A percentile compares a stretch with the other conserved stretches of the same genome.
Evolutionary conservation across 2,888 invertebrate species (phyloP).

Genomic region (Coecobrya sp.): DNA sequence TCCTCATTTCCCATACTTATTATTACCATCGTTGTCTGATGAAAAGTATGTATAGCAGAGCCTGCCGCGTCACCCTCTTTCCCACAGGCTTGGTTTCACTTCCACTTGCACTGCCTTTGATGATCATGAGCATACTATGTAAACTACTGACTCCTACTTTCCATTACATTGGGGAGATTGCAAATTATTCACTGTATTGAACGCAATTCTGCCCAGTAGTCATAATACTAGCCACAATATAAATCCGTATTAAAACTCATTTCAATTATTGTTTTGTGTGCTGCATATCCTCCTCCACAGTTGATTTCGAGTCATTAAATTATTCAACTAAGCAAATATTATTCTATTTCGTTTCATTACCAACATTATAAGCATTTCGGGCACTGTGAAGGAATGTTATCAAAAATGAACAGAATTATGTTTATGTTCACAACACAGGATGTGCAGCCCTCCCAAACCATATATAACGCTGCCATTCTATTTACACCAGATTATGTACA

Average conservation of each 20-base stretch:
- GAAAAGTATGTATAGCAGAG: not conserved
- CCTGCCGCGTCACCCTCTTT: slow-evolving; percentile 47
- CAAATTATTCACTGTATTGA: not conserved
- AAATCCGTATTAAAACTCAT: slow-evolving; percentile 1
- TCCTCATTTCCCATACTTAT: slow-evolving; percentile 64
- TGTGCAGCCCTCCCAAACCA: slow-evolving; percentile 2
- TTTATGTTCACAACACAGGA: not conserved
- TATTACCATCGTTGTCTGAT: not conserved
- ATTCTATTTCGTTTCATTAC: slow-evolving; percentile 23
- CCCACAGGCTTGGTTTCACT: slow-evolving; percentile 45
- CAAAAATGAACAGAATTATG: not conserved
- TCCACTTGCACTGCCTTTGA: not conserved
- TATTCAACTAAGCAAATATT: not conserved
- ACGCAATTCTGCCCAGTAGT: not conserved
- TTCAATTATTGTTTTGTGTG: slow-evolving; percentile 28
- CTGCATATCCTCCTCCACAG: not conserved
- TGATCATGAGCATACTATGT: too few relatives aligned
- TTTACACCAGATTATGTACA: not conserved
- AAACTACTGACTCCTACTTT: slow-evolving; percentile 17
- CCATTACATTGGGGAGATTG: slow-evolving; percentile 2
- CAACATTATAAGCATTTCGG: not conserved
- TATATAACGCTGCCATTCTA: too few relatives aligned
- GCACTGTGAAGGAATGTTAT: not conserved
- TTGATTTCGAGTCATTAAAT: slow-evolving; percentile 20
- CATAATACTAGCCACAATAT: not conserved